A percentile compares a stretch with the other conserved stretches of the same genome.
Evolutionary conservation across 2,113 vertebrate species (phyloP).

Genomic region (Epinephelus lanceolatus): DNA sequence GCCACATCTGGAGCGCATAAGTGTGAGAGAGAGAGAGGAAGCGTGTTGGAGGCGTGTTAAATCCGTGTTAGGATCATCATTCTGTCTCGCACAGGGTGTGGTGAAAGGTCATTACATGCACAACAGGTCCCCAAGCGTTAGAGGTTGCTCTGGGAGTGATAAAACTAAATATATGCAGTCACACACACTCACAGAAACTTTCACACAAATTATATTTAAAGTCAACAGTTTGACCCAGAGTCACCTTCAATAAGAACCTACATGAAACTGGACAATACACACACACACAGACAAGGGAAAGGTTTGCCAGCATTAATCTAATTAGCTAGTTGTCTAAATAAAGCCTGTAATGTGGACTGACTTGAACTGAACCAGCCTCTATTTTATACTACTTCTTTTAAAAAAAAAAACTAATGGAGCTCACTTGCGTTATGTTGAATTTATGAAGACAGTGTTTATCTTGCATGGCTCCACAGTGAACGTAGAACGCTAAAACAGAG

Average conservation of each 20-base stretch:
- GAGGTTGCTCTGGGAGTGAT: slow-evolving; percentile 10
- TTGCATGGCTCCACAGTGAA: too few species aligned
- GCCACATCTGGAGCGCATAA: slow-evolving; percentile 78
- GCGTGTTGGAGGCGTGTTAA: slow-evolving; percentile 55
- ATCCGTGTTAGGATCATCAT: slow-evolving; percentile 50
- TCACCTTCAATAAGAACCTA: background rate
- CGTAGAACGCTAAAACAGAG: too few species aligned
- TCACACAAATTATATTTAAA: slow-evolving; percentile 24
- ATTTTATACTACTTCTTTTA: too few species aligned
- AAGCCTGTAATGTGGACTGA: background rate
- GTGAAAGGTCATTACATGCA: slow-evolving; percentile 62
- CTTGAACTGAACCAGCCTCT: too few species aligned
- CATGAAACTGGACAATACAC: background rate
- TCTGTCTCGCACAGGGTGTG: slow-evolving; percentile 59
- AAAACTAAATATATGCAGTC: slow-evolving; percentile 6
- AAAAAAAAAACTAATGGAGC: too few species aligned
- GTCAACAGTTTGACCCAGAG: slow-evolving; percentile 15
- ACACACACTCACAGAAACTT: slow-evolving; percentile 7
- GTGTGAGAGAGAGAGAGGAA: slow-evolving; percentile 18
- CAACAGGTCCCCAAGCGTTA: slow-evolving; percentile 5
- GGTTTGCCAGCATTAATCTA: background rate
- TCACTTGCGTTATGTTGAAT: too few species aligned
- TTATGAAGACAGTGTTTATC: too few species aligned
- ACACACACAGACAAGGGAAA: background rate
- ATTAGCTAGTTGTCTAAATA: background rate